These are phyloP conservation scores for Colostygia pectinataria DNA, from an alignment of 2,888 invertebrate genomes.

Conservation along the genomic window DNA sequence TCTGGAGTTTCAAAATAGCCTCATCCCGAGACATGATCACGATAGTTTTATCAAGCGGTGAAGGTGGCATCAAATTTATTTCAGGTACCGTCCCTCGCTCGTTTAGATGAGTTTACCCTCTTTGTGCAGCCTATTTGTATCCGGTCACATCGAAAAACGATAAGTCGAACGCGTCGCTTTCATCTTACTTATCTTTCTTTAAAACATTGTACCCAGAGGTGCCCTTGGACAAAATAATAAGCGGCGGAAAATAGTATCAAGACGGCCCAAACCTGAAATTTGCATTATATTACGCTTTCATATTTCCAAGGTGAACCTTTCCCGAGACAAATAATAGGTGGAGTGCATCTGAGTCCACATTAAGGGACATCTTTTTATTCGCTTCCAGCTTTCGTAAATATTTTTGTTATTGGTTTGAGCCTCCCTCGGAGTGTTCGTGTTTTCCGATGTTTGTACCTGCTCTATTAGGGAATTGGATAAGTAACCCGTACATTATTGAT, in stretches of 20 bases:
- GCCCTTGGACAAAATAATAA: slow-evolving; percentile 55
- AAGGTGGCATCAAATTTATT: slow-evolving; percentile 20
- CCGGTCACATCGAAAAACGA: slow-evolving; percentile 45
- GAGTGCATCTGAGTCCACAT: slow-evolving; percentile 75
- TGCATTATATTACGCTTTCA: slow-evolving; percentile 69
- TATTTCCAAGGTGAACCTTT: slow-evolving; percentile 66
- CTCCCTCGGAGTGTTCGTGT: slow-evolving; percentile 47
- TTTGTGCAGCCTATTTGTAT: slow-evolving; percentile 34
- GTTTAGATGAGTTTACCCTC: slow-evolving; percentile 36
- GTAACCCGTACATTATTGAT: slow-evolving; percentile 63
- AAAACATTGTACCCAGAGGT: slow-evolving; percentile 72
- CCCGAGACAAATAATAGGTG: slow-evolving; percentile 74
- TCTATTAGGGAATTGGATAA: slow-evolving; percentile 59
- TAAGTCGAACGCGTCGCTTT: slow-evolving; percentile 45
- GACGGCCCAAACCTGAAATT: slow-evolving; percentile 59
- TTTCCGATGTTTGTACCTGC: slow-evolving; percentile 53
- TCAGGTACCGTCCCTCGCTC: slow-evolving; percentile 37
- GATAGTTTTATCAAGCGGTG: slow-evolving; percentile 19
- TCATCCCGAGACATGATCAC: slow-evolving; percentile 10
- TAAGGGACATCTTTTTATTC: slow-evolving; percentile 81
- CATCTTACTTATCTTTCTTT: slow-evolving; percentile 62
- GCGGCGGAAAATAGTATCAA: slow-evolving; percentile 59
- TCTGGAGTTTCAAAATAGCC: slow-evolving; percentile 1
- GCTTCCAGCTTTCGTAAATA: slow-evolving; percentile 75
- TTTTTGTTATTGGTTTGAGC: slow-evolving; percentile 76